Evolutionary conservation across 2,113 vertebrate species (phyloP).

Genomic region (Tamias sibiricus): DNA sequence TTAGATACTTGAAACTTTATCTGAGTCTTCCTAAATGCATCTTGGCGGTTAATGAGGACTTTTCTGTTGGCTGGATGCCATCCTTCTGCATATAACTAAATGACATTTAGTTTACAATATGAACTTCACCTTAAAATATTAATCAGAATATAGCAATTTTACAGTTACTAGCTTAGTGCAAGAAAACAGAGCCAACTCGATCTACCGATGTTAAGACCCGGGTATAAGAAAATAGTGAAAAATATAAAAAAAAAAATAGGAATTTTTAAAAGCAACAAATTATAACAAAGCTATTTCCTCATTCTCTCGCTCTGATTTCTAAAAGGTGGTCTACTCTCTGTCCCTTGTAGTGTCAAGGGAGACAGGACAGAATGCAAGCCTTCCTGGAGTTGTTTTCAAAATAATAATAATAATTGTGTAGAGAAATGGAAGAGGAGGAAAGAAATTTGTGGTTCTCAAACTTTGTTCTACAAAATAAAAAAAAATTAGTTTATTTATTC

Average conservation of each 20-base stretch:
- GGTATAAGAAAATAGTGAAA: neutral
- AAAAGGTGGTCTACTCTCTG: neutral
- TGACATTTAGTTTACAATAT: conserved; percentile 83
- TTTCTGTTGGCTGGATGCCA: conserved; percentile 78
- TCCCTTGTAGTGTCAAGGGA: neutral
- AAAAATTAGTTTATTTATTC: neutral
- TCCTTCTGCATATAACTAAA: conserved; percentile 79
- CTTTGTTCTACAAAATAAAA: neutral
- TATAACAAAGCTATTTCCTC: neutral
- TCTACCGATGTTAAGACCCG: conserved; percentile 10
- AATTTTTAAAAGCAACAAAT: neutral
- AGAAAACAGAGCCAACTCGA: conserved; percentile 19
- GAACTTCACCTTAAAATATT: conserved; percentile 82
- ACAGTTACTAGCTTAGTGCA: conserved; percentile 33
- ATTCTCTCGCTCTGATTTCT: neutral
- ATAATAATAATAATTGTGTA: neutral
- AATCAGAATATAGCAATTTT: conserved; percentile 72
- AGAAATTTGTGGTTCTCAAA: neutral
- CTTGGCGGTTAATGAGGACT: conserved; percentile 78
- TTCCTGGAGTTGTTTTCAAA: neutral
- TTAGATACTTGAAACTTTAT: conserved; percentile 75
- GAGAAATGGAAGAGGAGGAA: neutral
- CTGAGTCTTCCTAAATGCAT: conserved; percentile 79
- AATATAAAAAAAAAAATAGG: neutral
- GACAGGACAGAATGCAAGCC: neutral